Evolutionary conservation across 2,113 vertebrate species (phyloP).

Genomic region (Seriola rivoliana): DNA sequence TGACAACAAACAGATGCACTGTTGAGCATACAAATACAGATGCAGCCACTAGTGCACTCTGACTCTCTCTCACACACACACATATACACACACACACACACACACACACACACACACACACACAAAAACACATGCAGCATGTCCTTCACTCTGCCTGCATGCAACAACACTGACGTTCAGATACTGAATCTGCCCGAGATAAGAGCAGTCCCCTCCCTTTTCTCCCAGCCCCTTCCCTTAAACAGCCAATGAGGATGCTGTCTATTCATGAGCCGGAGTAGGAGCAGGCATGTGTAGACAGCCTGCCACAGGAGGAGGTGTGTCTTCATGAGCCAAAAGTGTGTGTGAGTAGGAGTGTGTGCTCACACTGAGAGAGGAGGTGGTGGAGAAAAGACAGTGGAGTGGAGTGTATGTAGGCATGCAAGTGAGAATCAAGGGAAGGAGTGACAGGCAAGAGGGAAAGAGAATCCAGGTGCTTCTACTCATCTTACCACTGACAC

Average conservation of each 20-base stretch:
- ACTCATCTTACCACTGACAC: conserved; percentile 50
- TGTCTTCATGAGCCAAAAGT: conserved; percentile 81
- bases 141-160: conserved; percentile 34
- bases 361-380: conserved; percentile 74
- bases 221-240: conserved; percentile 84
- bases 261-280: conserved; percentile 94
- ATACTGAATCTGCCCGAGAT: conserved; percentile 62
- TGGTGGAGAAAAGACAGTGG: conserved; percentile 48
- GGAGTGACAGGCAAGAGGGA: conserved; percentile 63
- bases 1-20: conserved; percentile 12
- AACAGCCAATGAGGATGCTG: conserved; percentile 92
- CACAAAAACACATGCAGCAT: conserved; percentile 59
- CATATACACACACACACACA: conserved; percentile 3
- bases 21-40: conserved; percentile 18
- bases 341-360: conserved; percentile 55
- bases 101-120: background rate
- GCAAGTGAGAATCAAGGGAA: conserved; percentile 60
- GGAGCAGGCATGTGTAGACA: conserved; percentile 94
- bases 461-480: conserved; percentile 57
- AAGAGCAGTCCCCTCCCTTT: conserved; percentile 82
- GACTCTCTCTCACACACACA: background rate
- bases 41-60: background rate
- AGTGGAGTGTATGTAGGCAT: conserved; percentile 63
- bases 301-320: conserved; percentile 90
- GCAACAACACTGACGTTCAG: conserved; percentile 73